Evolutionary conservation across 2,113 vertebrate species (phyloP).

Genomic region (Otolemur garnettii): DNA sequence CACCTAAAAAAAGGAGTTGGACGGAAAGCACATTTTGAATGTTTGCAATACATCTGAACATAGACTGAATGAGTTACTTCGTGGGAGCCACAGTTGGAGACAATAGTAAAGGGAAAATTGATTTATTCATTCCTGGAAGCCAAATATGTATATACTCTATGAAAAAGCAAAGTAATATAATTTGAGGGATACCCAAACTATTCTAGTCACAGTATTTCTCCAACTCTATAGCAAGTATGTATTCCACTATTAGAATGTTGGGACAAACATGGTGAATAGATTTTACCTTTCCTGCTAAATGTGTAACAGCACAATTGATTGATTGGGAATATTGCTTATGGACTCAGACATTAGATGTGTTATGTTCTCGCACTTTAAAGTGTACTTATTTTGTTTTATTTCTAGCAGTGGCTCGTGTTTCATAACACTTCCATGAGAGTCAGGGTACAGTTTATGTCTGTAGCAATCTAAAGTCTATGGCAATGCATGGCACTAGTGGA

Average conservation of each 20-base stretch:
- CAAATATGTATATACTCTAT: neutral
- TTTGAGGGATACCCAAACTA: neutral
- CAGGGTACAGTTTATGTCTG: neutral
- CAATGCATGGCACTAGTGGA: neutral
- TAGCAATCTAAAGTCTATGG: too few relatives aligned
- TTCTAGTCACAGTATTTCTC: slow-evolving; percentile 50
- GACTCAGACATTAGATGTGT: neutral
- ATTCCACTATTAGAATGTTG: neutral
- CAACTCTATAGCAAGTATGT: neutral
- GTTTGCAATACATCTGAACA: slow-evolving; percentile 14
- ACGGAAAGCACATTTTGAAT: neutral
- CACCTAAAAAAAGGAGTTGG: neutral
- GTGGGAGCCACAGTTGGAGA: neutral
- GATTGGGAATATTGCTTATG: neutral
- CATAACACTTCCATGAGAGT: neutral
- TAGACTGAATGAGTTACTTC: neutral
- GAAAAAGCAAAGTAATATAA: neutral
- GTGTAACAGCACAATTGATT: neutral
- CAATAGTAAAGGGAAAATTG: neutral
- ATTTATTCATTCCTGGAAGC: neutral
- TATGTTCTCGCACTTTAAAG: neutral
- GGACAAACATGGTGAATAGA: neutral
- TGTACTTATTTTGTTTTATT: neutral
- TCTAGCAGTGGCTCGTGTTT: neutral
- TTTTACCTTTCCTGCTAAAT: slow-evolving; percentile 33